Evolutionary conservation across 2,113 vertebrate genomes (phyloP), one percentile per base, ranked within the genome.

Genomic region (Glareola pratincola): DNA sequence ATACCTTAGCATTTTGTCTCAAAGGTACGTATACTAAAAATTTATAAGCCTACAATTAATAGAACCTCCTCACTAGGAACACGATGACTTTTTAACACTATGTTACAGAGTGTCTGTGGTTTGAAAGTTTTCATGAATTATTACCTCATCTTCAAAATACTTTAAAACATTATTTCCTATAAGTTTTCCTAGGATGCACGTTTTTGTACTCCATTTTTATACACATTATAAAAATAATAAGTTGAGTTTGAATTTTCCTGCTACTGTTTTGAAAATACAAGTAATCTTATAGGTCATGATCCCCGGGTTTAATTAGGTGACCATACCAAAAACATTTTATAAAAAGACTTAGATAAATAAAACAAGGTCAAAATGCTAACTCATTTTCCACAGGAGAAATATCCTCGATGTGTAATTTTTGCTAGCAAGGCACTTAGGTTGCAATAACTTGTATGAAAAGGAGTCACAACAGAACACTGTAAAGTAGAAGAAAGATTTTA

Each of bases 321-420:
- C 73, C 62, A 78, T 78, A 60, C 14, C 15, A 8, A 95, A 94
- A 90, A 76, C 17, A 68, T 87, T 89, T 81, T 81, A 51, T 84
- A 62, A 87, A 86, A 91, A 68, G 5, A 64, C 4, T 14, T 59
- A 56, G 68, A 86, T 75, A 78, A 88, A 94, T 84, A 94, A 81
- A 95, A 89, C 20, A 72, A 85, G 89, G 92, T 94, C 91, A 94
- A 94, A 94, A 85, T 71, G 73, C 14, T 56, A 95, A 41, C 37
- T 90, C 29, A 54, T 79, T 89, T 95, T 96, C 80, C 77, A 85
- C 39, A 62, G 74, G 7, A 94, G 57, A 87, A 91, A 79, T 45
- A 9, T 48, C 20, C 39, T 72, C 22, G 87, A 30, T 60, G 24
- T 60, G 32, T 30, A 87, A 87, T 71, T 92, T 93, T 92, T 91